Percentiles rank a stretch among this genome's conserved stretches.
Evolutionary conservation across 2,888 invertebrate genomes (phyloP).

Genomic region (Stegana nigrithorax): DNA sequence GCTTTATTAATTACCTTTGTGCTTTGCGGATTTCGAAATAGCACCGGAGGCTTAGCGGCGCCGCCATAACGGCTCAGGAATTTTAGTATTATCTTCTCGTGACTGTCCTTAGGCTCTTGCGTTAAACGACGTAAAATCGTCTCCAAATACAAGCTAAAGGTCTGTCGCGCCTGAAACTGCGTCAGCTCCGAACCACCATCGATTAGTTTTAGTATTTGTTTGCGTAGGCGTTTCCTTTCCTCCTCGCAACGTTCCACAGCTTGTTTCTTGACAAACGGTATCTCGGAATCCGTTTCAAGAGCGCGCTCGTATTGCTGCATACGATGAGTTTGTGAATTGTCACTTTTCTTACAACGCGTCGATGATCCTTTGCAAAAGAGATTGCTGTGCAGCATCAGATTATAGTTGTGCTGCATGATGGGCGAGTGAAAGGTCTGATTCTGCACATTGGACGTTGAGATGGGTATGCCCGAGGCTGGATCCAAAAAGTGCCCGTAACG

Average conservation of each 20-base stretch:
- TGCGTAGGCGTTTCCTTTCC: conserved; percentile 61
- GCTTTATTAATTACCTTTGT: conserved; percentile 83
- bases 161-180: conserved; percentile 77
- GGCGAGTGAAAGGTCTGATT: conserved; percentile 72
- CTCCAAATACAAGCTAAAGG: conserved; percentile 82
- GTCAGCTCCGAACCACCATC: conserved; percentile 75
- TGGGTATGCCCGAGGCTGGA: conserved; percentile 79
- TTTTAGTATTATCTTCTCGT: conserved; percentile 76
- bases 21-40: conserved; percentile 70
- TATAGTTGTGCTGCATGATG: conserved; percentile 78
- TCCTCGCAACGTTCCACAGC: conserved; percentile 66
- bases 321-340: conserved; percentile 64
- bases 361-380: conserved; percentile 77
- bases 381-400: conserved; percentile 80
- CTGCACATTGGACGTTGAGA: conserved; percentile 74
- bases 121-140: conserved; percentile 79
- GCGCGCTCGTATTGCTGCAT: conserved; percentile 70
- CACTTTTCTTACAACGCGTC: conserved; percentile 40
- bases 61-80: conserved; percentile 81
- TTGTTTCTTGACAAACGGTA: conserved; percentile 61
- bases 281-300: conserved; percentile 55
- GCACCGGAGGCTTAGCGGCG: conserved; percentile 77
- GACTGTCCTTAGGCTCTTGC: conserved; percentile 63
- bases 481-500: conserved; percentile 84
- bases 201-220: conserved; percentile 70